Evolutionary conservation across 1,140 invertebrate genomes (phyloP), one percentile per base, ranked within the genome.

Genomic region (Chironomus tepperi): DNA sequence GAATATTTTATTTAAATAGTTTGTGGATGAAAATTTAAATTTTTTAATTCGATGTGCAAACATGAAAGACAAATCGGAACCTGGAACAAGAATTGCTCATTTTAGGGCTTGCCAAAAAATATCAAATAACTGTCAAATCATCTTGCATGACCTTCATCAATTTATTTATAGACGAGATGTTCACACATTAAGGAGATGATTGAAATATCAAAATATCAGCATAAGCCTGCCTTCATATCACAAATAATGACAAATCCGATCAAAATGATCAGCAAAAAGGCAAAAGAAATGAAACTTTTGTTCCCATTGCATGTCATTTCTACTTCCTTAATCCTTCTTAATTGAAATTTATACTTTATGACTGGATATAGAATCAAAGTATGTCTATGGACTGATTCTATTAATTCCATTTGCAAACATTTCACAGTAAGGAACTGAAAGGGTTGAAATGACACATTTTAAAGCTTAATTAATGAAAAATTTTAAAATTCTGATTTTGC

Each of bases 201-300:
- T 8, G 65, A 70, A 70, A 70, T 70, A 70, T 70, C 65, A 57
- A 57, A 57, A 57, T 70, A 18, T 70, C 65, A 70, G 18, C 16
- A 19, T 57, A 57, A 57, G 10, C 10, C 47, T 12, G 47, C 47
- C n/a, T n/a, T 10, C 47, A 34, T 34, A 34, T 34, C 24, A 34
- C 8, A n/a, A 57, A n/a, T 16, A 21, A 70, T 70, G 65, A 70
- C 65, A 70, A 70, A 70, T 70, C 65, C 65, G 65, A 70, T 70
- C 19, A 70, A 19, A 21, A 70, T 70, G 65, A 19, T 9, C 19
- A 10, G 16, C 65, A 21, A 70, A 34, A 70, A 70, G 16, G 65
- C 16, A 19, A 70, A 19, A 10, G 65, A 21, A 8, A 70, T 70
- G n/a, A 57, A 2, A 57, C n/a, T 2, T 57, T 57, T 57, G 47